Percentiles rank a stretch among this genome's conserved stretches.
phyloP scores from a whole-genome alignment of 35 echinoderm and acorn worm genomes.

The Apostichopus californicus region DNA sequence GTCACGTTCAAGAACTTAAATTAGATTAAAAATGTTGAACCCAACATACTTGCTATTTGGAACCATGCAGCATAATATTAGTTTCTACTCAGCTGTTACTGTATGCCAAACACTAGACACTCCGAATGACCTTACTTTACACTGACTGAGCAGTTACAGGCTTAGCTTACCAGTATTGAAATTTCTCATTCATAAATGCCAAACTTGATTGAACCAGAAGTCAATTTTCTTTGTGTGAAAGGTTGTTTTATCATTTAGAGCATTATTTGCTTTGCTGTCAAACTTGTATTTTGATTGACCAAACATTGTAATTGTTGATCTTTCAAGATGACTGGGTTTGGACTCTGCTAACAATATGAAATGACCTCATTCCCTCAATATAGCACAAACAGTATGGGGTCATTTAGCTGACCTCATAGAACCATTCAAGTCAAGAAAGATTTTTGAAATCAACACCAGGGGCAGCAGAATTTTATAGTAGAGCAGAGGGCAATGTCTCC shows the following conservation, averaged over 20 bases:
- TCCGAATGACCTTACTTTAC: background rate
- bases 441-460: too few relatives aligned
- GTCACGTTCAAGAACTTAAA: too few relatives aligned
- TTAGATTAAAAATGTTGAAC: too few relatives aligned
- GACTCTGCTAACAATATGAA: background rate
- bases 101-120: background rate
- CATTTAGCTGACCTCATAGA: conserved; percentile 7
- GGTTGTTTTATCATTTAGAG: background rate
- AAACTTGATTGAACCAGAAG: background rate
- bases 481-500: too few relatives aligned
- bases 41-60: too few relatives aligned
- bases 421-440: background rate
- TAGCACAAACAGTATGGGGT: conserved; percentile 35
- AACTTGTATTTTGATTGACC: background rate
- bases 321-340: background rate
- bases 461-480: too few relatives aligned
- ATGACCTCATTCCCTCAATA: conserved; percentile 18
- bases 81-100: too few relatives aligned
- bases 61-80: background rate
- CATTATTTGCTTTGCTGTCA: background rate
- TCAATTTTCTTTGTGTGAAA: background rate
- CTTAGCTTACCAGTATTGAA: background rate
- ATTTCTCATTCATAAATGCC: background rate
- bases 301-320: background rate
- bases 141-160: background rate